A percentile compares a stretch with the other conserved stretches of the same genome.
Conservation (phyloP, 2,797 vertebrate genomes). For the Eupleurogrammus muticus region DNA sequence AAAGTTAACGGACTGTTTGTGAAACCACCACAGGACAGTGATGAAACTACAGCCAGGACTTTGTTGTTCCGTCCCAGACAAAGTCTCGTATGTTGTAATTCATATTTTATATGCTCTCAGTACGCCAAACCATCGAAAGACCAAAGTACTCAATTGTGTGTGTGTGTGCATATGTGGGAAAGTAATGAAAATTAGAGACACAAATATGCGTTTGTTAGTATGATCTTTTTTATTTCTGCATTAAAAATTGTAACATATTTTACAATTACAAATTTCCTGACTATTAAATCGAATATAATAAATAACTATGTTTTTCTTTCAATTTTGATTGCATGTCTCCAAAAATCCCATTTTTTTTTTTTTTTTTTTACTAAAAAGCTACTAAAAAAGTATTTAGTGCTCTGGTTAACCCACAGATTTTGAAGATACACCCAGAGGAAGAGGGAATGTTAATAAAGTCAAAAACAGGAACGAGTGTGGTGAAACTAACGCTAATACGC, state of each 20-base stretch:
- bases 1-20: too few species aligned
- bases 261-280: constrained; percentile 14
- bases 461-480: constrained; percentile 70
- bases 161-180: not conserved
- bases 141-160: not conserved
- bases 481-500: constrained; percentile 43
- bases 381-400: constrained; percentile 14
- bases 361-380: constrained; percentile 20
- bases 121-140: not conserved
- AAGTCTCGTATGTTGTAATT: constrained; percentile 5
- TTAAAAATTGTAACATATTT: constrained; percentile 3
- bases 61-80: not conserved
- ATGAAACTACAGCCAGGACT: too few species aligned
- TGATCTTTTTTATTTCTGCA: constrained; percentile 5
- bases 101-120: not conserved
- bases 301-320: constrained; percentile 33
- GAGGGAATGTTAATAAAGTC: constrained; percentile 49
- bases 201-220: not conserved
- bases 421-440: constrained; percentile 44
- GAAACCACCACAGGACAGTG: too few species aligned
- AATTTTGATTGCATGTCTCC: constrained; percentile 7
- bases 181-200: not conserved
- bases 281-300: constrained; percentile 26
- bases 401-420: constrained; percentile 55
- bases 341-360: constrained; percentile 16